Conservation (phyloP, 2,888 invertebrate genomes). For the Oasisia sp. region DNA sequence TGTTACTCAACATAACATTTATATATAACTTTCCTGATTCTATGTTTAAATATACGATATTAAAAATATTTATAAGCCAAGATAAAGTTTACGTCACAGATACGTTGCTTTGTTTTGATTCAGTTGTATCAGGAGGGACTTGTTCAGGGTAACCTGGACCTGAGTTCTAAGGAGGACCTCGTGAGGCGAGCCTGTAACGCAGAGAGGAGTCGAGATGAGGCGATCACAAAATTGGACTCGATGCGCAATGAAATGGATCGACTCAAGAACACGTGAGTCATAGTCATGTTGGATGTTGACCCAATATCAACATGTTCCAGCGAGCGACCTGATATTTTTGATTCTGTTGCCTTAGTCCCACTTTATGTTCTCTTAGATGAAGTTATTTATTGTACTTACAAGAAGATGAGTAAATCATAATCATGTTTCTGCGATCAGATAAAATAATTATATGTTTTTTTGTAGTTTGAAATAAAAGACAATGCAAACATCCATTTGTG, state of each 20-base stretch:
- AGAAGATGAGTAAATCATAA: not conserved
- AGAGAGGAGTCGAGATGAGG: constrained; percentile 56
- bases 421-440: not conserved
- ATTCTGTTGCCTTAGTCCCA: not conserved
- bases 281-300: not conserved
- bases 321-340: not conserved
- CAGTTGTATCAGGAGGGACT: constrained; percentile 56
- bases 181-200: constrained; percentile 56
- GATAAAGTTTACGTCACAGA: no score
- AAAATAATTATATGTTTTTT: no score
- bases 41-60: no score
- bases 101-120: not conserved
- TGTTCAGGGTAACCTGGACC: constrained; percentile 50
- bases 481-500: no score
- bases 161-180: constrained; percentile 51
- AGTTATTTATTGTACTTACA: not conserved
- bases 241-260: constrained; percentile 48
- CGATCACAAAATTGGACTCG: constrained; percentile 51
- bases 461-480: no score
- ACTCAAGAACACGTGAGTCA: constrained; percentile 50
- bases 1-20: not conserved
- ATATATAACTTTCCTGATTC: no score
- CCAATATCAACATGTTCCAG: not conserved
- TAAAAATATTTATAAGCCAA: no score
- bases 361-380: not conserved